Conservation (phyloP, 2,797 vertebrate species). For the Danio aesculapii region DNA sequence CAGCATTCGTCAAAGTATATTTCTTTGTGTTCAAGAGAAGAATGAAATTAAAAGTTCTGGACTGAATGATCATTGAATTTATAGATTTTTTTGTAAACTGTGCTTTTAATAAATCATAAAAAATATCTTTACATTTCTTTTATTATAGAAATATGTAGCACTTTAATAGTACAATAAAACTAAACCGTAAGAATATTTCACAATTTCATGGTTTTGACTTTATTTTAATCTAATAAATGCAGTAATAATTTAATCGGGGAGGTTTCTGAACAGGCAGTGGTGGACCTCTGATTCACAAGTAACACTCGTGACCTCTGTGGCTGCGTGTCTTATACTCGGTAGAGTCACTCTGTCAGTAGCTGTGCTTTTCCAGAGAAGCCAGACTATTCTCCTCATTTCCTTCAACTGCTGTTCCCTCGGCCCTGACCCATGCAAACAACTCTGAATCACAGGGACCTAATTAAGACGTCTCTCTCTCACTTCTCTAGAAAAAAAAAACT, state of each 20-base stretch:
- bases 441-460: conserved; percentile 62
- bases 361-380: conserved; percentile 35
- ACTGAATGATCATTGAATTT: too few species aligned
- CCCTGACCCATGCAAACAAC: conserved; percentile 57
- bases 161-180: too few species aligned
- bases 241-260: background rate
- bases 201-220: background rate
- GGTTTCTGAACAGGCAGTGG: background rate
- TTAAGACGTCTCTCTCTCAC: conserved; percentile 42
- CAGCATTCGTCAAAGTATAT: too few species aligned
- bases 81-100: too few species aligned
- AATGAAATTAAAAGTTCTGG: too few species aligned
- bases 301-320: conserved; percentile 34
- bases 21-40: too few species aligned
- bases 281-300: conserved; percentile 6
- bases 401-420: conserved; percentile 54
- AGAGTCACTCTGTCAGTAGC: conserved; percentile 42
- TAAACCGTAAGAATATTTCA: background rate
- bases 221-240: background rate
- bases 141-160: too few species aligned
- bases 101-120: too few species aligned
- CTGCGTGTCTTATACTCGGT: conserved; percentile 38
- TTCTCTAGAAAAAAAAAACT: background rate
- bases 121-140: too few species aligned
- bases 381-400: conserved; percentile 56